A percentile compares a stretch with the other conserved stretches of the same genome.
These are phyloP conservation scores for Lypha dubia DNA, from an alignment of 2,888 invertebrate genomes.

Conservation along the genomic window DNA sequence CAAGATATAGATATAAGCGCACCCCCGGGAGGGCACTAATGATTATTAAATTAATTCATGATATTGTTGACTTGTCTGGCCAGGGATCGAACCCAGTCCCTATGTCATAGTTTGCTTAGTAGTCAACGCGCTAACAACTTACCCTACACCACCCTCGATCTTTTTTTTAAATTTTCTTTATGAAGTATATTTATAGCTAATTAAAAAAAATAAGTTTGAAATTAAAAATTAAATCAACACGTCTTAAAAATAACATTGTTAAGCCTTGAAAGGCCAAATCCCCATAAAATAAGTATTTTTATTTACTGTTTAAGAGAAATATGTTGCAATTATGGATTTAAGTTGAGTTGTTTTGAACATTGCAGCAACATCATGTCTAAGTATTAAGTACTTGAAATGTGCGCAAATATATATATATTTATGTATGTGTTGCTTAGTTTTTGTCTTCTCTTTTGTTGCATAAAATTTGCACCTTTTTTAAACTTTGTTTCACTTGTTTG, in stretches of 20 bases:
- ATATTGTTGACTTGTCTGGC: no score
- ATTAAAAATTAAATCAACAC: slow-evolving; percentile 28
- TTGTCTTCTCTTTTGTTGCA: slow-evolving; percentile 35
- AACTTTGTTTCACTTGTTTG: slow-evolving; percentile 77
- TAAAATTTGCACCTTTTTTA: slow-evolving; percentile 69
- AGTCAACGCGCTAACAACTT: no score
- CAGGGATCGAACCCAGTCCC: no score
- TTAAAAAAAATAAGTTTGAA: neutral
- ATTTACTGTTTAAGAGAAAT: slow-evolving; percentile 11
- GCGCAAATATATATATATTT: neutral
- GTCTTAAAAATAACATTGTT: slow-evolving; percentile 47
- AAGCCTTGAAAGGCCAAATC: slow-evolving; percentile 55
- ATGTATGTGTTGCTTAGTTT: neutral
- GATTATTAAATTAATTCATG: no score
- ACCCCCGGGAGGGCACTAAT: no score
- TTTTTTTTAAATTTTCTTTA: no score
- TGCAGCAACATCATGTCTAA: slow-evolving; percentile 35
- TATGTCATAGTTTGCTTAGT: no score
- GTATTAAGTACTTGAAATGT: neutral
- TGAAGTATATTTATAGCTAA: neutral
- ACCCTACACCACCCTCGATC: no score
- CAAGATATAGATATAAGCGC: no score
- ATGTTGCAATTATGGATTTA: slow-evolving; percentile 31
- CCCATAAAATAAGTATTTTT: slow-evolving; percentile 57
- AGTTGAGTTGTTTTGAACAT: slow-evolving; percentile 26